phyloP scores from a whole-genome alignment of 64 coral and sea anemone species.

The Montipora sp. region DNA sequence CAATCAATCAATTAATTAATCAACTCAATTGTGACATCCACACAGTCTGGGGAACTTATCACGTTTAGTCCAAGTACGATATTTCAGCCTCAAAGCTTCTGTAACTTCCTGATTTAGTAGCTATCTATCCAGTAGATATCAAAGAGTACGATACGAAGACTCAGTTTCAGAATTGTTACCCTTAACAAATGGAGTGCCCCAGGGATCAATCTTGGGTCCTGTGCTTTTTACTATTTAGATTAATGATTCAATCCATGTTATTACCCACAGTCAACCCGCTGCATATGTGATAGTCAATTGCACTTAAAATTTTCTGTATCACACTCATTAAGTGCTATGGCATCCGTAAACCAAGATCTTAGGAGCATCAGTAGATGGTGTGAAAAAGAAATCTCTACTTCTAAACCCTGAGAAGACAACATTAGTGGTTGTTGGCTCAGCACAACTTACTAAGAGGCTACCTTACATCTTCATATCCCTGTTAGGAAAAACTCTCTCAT shows the following conservation, averaged over 20 bases:
- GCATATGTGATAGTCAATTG: constrained; percentile 1
- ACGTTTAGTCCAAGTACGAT: too few species aligned
- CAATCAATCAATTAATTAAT: too few species aligned
- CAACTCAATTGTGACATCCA: too few species aligned
- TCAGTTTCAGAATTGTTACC: too few species aligned
- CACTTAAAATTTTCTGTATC: background rate
- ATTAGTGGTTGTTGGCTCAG: constrained; percentile 24
- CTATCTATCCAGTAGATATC: too few species aligned
- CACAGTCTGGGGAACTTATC: too few species aligned
- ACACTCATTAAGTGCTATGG: background rate
- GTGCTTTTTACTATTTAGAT: background rate
- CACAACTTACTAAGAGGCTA: constrained; percentile 14
- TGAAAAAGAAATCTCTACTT: constrained; percentile 16
- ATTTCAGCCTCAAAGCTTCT: too few species aligned
- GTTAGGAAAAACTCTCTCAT: constrained; percentile 41
- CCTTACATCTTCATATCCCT: constrained; percentile 17
- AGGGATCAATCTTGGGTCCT: too few species aligned
- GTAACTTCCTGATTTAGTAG: too few species aligned
- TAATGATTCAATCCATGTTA: background rate
- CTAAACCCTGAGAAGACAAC: constrained; percentile 43
- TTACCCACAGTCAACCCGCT: background rate
- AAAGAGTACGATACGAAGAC: too few species aligned
- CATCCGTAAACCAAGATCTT: background rate
- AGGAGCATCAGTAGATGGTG: constrained; percentile 19
- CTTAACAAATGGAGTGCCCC: too few species aligned